These are phyloP conservation scores for Cassiopea xamachana DNA, from an alignment of 30 jellyfish, hydroid and myxozoan species.

Conservation along the genomic window DNA sequence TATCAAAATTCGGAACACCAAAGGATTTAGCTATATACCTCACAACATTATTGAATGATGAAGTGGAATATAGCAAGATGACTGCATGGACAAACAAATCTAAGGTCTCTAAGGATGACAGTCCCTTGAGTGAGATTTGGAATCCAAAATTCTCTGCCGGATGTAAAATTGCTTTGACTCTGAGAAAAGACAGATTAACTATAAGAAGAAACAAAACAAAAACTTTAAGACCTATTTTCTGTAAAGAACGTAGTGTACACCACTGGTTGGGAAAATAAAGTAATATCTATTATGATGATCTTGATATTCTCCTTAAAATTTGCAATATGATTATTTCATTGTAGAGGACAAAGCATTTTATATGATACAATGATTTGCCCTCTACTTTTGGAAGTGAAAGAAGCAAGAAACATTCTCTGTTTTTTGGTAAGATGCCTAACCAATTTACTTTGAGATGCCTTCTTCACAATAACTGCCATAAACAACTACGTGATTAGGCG, in stretches of 20 bases:
- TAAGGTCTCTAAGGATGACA: not conserved
- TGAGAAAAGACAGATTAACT: slow-evolving; percentile 1
- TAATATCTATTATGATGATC: too few relatives aligned
- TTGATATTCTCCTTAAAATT: too few relatives aligned
- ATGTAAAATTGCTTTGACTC: slow-evolving; percentile 66
- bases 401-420: too few relatives aligned
- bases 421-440: too few relatives aligned
- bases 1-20: slow-evolving; percentile 68
- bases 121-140: slow-evolving; percentile 63
- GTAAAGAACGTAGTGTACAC: slow-evolving; percentile 50
- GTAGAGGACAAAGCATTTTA: too few relatives aligned
- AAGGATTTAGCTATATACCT: slow-evolving; percentile 73
- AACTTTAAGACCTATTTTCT: slow-evolving; percentile 9
- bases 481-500: too few relatives aligned
- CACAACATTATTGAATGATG: slow-evolving; percentile 40
- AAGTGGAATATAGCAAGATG: slow-evolving; percentile 47
- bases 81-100: slow-evolving; percentile 56
- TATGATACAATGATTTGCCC: too few relatives aligned
- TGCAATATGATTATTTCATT: too few relatives aligned
- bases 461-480: too few relatives aligned
- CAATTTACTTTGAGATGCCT: too few relatives aligned
- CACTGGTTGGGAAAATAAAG: slow-evolving; percentile 33
- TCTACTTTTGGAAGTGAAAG: too few relatives aligned
- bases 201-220: not conserved
- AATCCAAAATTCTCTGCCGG: slow-evolving; percentile 70